Conservation (phyloP, 2,888 invertebrate species). For the Mesodorylaimus sp. region DNA sequence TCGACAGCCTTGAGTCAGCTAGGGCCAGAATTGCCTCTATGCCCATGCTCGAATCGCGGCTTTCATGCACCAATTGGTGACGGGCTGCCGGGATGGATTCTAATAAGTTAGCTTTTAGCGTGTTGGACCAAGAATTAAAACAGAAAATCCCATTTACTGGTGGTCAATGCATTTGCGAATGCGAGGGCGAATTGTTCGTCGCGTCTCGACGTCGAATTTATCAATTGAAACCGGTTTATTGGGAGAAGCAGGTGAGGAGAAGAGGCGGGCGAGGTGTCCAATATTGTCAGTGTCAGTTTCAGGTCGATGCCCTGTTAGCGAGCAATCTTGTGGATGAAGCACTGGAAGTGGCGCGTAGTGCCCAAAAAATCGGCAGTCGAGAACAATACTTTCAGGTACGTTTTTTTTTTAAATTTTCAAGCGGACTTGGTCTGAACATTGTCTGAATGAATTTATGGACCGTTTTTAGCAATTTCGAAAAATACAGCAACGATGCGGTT, state of each 20-base stretch:
- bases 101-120: slow-evolving; percentile 28
- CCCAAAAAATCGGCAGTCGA: slow-evolving; percentile 30
- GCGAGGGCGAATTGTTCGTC: slow-evolving; percentile 38
- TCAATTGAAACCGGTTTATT: slow-evolving; percentile 37
- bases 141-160: slow-evolving; percentile 38
- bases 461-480: slow-evolving; percentile 28
- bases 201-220: slow-evolving; percentile 35
- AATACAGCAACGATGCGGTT: slow-evolving; percentile 37
- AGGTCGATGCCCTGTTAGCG: slow-evolving; percentile 33
- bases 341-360: slow-evolving; percentile 35
- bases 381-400: slow-evolving; percentile 33
- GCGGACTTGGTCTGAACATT: slow-evolving; percentile 7
- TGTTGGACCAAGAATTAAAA: slow-evolving; percentile 38
- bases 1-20: too few relatives aligned
- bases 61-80: too few relatives aligned
- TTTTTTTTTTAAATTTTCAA: slow-evolving; percentile 9
- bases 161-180: slow-evolving; percentile 36
- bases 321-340: slow-evolving; percentile 38
- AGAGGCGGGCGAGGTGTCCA: neutral
- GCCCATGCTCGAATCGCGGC: too few relatives aligned
- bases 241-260: slow-evolving; percentile 37
- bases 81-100: neutral
- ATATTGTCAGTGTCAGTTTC: slow-evolving; percentile 9
- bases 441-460: neutral
- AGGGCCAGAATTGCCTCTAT: too few relatives aligned